These are phyloP conservation scores for Grammatotria lemairii DNA, from an alignment of 2,113 vertebrate genomes.

Conservation along the genomic window DNA sequence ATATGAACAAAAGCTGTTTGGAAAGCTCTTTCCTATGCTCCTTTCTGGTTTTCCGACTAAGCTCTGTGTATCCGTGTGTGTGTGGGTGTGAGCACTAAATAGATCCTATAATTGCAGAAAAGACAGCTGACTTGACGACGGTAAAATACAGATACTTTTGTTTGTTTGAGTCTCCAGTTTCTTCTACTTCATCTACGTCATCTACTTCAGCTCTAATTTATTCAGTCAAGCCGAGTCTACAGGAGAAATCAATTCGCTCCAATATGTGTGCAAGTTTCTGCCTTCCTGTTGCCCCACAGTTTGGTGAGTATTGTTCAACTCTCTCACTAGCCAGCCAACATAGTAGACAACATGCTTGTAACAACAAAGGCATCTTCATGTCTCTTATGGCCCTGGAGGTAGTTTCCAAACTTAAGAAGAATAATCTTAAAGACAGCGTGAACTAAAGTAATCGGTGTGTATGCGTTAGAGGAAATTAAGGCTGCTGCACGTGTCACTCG, in stretches of 20 bases:
- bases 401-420: neutral
- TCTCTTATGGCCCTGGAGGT: neutral
- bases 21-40: slow-evolving; percentile 7
- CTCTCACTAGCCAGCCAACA: neutral
- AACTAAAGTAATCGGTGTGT: neutral
- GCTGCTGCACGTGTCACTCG: neutral
- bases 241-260: slow-evolving; percentile 13
- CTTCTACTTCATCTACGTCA: no score
- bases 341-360: neutral
- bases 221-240: neutral
- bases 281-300: neutral
- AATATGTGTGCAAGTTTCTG: slow-evolving; percentile 23
- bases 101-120: slow-evolving; percentile 26
- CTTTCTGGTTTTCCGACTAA: slow-evolving; percentile 12
- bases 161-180: neutral
- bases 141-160: slow-evolving; percentile 1
- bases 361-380: neutral
- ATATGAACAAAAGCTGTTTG: slow-evolving; percentile 31
- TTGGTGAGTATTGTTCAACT: neutral
- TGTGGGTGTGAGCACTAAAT: slow-evolving; percentile 6
- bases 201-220: neutral
- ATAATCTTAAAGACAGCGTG: neutral
- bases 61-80: slow-evolving; percentile 2
- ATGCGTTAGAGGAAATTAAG: neutral
- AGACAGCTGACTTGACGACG: slow-evolving; percentile 46